Percentiles rank a stretch among this genome's conserved stretches.
These are phyloP conservation scores for Cotesia chilonis DNA, from an alignment of 1,140 invertebrate genomes.

Conservation along the genomic window DNA sequence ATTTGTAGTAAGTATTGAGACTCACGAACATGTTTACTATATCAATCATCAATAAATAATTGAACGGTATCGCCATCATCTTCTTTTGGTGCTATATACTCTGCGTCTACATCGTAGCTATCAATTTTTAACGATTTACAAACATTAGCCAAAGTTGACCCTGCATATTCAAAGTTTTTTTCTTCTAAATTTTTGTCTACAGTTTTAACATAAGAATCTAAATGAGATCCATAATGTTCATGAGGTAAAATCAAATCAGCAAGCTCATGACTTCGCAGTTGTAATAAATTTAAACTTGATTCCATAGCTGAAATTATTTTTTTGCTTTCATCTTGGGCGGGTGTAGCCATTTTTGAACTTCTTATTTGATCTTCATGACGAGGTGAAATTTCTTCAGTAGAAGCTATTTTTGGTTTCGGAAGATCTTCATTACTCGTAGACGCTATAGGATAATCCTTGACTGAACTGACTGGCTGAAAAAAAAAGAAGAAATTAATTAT, in stretches of 20 bases:
- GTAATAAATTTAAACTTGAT: too few species aligned
- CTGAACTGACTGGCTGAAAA: too few species aligned
- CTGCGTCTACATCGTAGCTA: slow-evolving; percentile 39
- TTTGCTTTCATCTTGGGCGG: too few species aligned
- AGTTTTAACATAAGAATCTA: slow-evolving; percentile 51
- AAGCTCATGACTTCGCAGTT: slow-evolving; percentile 52
- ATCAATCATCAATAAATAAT: slow-evolving; percentile 3
- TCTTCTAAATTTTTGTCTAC: slow-evolving; percentile 51
- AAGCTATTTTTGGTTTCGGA: too few species aligned
- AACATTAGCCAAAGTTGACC: slow-evolving; percentile 43
- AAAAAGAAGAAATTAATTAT: too few species aligned
- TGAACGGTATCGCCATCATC: not conserved
- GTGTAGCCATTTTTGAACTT: too few species aligned
- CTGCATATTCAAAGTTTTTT: slow-evolving; percentile 50
- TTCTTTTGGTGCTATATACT: slow-evolving; percentile 34
- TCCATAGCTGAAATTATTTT: too few species aligned
- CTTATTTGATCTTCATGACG: too few species aligned
- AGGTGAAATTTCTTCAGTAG: too few species aligned
- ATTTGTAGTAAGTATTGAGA: slow-evolving; percentile 31
- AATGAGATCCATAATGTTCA: slow-evolving; percentile 58
- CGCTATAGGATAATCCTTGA: too few species aligned
- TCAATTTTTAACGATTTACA: slow-evolving; percentile 45
- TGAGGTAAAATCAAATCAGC: slow-evolving; percentile 56
- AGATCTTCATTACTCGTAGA: too few species aligned
- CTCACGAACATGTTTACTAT: slow-evolving; percentile 28